Percentiles rank a stretch among this genome's conserved stretches.
Evolutionary conservation across 1,140 invertebrate species (phyloP).

Genomic region (Pteromalus puparum): DNA sequence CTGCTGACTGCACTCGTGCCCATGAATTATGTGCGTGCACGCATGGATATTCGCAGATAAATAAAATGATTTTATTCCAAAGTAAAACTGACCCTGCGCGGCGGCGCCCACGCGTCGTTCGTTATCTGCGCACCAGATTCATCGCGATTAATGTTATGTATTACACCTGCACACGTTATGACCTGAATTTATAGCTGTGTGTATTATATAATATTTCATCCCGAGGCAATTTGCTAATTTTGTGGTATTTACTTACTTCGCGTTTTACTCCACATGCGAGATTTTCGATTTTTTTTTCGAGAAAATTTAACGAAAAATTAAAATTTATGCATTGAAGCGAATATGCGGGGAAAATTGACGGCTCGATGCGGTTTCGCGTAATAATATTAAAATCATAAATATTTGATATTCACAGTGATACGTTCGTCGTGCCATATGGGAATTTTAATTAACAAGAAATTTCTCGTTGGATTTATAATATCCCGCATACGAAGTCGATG

Average conservation of each 20-base stretch:
- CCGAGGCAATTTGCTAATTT: background rate
- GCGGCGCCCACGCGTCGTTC: background rate
- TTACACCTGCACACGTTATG: background rate
- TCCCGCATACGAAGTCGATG: too few relatives aligned
- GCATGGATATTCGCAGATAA: background rate
- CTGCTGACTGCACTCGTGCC: background rate
- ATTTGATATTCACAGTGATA: too few relatives aligned
- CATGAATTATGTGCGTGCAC: background rate
- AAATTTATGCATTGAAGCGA: too few relatives aligned
- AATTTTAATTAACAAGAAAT: too few relatives aligned
- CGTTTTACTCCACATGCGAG: background rate
- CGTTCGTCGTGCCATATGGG: too few relatives aligned
- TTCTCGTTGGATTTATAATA: too few relatives aligned
- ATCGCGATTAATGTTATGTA: background rate
- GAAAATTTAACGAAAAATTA: too few relatives aligned
- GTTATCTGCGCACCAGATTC: background rate
- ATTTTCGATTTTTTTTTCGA: too few relatives aligned
- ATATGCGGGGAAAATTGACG: too few relatives aligned
- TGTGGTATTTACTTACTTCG: background rate
- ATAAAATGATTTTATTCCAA: background rate
- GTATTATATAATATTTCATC: background rate
- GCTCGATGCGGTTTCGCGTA: too few relatives aligned
- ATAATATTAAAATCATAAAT: too few relatives aligned
- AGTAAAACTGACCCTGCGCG: background rate
- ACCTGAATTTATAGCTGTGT: background rate